These are phyloP conservation scores for Drosophila varians DNA, from an alignment of 1,140 invertebrate species.

Conservation along the genomic window DNA sequence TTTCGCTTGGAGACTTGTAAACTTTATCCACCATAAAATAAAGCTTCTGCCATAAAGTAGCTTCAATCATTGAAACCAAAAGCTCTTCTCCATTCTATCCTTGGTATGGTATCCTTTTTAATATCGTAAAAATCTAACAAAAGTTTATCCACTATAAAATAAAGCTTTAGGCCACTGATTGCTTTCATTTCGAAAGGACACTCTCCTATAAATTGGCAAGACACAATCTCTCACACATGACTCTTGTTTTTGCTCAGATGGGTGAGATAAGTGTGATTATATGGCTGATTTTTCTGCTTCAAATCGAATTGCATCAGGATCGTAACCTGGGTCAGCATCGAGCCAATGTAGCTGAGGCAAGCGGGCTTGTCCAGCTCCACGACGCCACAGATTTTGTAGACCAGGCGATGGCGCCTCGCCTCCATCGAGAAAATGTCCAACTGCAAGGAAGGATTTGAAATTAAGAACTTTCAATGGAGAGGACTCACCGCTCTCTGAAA, in stretches of 20 bases:
- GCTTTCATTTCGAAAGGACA: background rate
- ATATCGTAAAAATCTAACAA: too few species aligned
- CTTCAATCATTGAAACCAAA: too few species aligned
- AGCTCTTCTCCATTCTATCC: too few species aligned
- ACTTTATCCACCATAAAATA: slow-evolving; percentile 10
- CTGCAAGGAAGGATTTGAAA: slow-evolving; percentile 3
- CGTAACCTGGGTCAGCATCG: slow-evolving; percentile 48
- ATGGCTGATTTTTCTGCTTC: background rate
- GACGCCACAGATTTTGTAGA: slow-evolving; percentile 43
- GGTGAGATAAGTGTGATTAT: background rate
- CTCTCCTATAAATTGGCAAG: background rate
- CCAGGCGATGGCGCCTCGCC: slow-evolving; percentile 33
- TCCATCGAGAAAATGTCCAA: slow-evolving; percentile 44
- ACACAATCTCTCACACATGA: background rate
- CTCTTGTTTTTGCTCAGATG: slow-evolving; percentile 2
- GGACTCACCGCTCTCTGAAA: slow-evolving; percentile 36
- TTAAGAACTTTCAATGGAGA: background rate
- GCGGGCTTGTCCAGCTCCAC: slow-evolving; percentile 50
- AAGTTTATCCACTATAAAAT: slow-evolving; percentile 7
- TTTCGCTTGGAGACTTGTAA: background rate
- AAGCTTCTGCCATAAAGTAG: too few species aligned
- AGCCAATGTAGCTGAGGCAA: slow-evolving; percentile 37
- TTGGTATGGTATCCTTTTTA: too few species aligned
- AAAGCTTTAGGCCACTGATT: background rate
- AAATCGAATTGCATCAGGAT: slow-evolving; percentile 71